phyloP scores from a whole-genome alignment of 2,113 vertebrate species.

The Halichoeres trimaculatus region DNA sequence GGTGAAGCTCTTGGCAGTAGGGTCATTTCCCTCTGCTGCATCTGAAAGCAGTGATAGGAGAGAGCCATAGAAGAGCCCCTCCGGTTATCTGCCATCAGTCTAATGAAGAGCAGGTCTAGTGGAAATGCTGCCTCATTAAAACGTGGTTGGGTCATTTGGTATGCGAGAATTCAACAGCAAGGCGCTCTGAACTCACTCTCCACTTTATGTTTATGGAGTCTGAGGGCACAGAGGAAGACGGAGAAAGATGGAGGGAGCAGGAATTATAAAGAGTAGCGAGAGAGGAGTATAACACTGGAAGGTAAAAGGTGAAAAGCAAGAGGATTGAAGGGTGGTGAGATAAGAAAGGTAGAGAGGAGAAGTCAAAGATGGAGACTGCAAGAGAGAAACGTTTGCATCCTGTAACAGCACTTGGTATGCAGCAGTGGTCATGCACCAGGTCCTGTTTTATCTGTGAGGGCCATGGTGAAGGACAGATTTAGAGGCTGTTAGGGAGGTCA shows the following conservation, averaged over 20 bases:
- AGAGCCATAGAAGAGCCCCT: conserved; percentile 36
- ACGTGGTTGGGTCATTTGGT: conserved; percentile 39
- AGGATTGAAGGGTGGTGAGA: not conserved
- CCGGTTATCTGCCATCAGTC: conserved; percentile 42
- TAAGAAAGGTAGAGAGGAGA: conserved; percentile 19
- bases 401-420: not conserved
- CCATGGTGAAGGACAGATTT: conserved; percentile 14
- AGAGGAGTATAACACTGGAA: conserved; percentile 9
- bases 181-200: conserved; percentile 25
- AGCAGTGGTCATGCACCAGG: not conserved
- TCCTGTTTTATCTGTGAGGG: conserved; percentile 6
- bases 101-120: conserved; percentile 54
- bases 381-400: conserved; percentile 10
- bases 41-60: conserved; percentile 27
- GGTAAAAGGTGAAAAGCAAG: not conserved
- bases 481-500: not conserved
- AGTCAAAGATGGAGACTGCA: conserved; percentile 14
- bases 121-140: conserved; percentile 60
- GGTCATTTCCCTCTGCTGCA: conserved; percentile 10
- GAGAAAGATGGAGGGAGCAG: conserved; percentile 11
- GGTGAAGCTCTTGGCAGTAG: conserved; percentile 10
- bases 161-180: conserved; percentile 38
- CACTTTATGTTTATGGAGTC: conserved; percentile 29
- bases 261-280: not conserved
- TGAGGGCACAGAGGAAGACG: conserved; percentile 27